Evolutionary conservation across 2,113 vertebrate species (phyloP).

Genomic region (Thalassarche chlororhynchos): DNA sequence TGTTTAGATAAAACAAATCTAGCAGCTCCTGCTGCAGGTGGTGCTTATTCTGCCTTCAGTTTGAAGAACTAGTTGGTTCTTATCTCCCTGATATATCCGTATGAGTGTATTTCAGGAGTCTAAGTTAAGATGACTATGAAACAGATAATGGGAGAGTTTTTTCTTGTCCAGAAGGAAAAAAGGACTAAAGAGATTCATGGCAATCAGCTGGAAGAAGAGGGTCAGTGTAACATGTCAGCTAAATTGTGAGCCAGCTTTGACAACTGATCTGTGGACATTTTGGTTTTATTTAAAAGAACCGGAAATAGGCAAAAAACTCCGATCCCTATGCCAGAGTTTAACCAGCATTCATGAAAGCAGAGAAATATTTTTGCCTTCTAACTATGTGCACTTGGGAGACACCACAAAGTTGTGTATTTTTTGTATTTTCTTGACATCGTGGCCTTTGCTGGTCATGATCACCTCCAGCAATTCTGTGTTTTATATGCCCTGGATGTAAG

Average conservation of each 20-base stretch:
- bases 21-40: neutral
- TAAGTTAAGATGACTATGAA: neutral
- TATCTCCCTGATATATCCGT: neutral
- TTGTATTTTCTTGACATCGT: neutral
- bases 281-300: neutral
- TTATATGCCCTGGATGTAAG: neutral
- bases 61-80: neutral
- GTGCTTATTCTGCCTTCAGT: neutral
- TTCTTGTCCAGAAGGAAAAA: neutral
- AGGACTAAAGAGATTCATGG: neutral
- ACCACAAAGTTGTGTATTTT: neutral
- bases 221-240: neutral
- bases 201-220: neutral
- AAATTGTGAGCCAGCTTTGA: neutral
- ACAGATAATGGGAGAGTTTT: neutral
- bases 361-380: neutral
- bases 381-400: neutral
- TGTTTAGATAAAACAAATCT: neutral
- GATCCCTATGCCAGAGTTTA: neutral
- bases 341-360: neutral
- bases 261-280: neutral
- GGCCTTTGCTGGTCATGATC: neutral
- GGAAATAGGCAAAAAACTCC: neutral
- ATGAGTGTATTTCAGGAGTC: neutral
- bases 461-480: neutral